Percentiles rank a stretch among this genome's conserved stretches.
Evolutionary conservation across 2,113 vertebrate species (phyloP).

Genomic region (Perognathus longimembris): DNA sequence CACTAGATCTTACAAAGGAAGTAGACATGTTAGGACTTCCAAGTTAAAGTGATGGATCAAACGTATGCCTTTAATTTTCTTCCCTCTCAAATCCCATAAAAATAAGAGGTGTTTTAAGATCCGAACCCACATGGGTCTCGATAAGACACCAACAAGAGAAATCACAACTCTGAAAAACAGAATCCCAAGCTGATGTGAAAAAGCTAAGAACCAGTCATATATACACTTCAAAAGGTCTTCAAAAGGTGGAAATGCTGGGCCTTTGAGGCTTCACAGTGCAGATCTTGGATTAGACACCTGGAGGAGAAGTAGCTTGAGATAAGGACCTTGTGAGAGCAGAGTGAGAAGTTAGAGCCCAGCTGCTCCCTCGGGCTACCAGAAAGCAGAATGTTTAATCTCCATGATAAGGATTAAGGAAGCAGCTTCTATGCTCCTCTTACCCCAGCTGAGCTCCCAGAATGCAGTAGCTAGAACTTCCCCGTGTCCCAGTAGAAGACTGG

Average conservation of each 20-base stretch:
- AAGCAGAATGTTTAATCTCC: background rate
- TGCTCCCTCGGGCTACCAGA: background rate
- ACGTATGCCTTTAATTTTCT: constrained; percentile 1
- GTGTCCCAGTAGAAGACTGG: background rate
- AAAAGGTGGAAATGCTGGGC: background rate
- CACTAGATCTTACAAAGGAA: background rate
- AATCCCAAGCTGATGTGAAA: background rate
- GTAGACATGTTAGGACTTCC: background rate
- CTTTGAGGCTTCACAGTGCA: background rate
- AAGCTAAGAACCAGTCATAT: background rate
- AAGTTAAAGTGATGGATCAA: background rate
- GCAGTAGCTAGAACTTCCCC: background rate
- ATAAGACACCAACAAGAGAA: background rate
- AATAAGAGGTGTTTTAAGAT: background rate
- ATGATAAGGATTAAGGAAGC: background rate
- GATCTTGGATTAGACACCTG: background rate
- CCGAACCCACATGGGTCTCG: background rate
- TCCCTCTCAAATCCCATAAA: background rate
- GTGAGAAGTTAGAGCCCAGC: background rate
- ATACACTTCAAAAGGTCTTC: background rate
- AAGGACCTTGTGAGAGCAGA: background rate
- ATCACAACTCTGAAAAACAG: background rate
- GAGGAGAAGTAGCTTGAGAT: background rate
- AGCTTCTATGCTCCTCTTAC: background rate
- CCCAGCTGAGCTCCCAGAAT: background rate